Evolutionary conservation across 1,140 invertebrate species (phyloP).

Genomic region (Triops cancriformis): DNA sequence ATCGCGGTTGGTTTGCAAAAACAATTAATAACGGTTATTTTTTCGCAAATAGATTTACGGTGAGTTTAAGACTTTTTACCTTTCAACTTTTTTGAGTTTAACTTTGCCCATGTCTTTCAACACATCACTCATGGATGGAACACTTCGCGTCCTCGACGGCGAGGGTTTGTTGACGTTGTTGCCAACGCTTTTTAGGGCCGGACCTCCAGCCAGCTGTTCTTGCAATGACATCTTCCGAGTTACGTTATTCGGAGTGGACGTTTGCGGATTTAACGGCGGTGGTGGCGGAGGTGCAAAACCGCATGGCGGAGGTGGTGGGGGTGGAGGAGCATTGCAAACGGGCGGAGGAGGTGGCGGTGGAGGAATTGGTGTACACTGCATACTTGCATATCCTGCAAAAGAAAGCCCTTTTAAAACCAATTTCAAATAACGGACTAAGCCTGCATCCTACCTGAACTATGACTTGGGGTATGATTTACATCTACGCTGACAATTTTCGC

Average conservation of each 20-base stretch:
- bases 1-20: neutral
- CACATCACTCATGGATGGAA: conserved; percentile 28
- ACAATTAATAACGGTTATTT: neutral
- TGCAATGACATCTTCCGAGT: conserved; percentile 27
- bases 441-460: conserved; percentile 16
- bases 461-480: neutral
- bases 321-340: neutral
- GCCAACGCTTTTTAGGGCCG: conserved; percentile 23
- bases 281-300: conserved; percentile 25
- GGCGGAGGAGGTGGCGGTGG: conserved; percentile 23
- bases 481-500: conserved; percentile 26
- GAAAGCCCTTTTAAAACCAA: neutral
- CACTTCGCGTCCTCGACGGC: conserved; percentile 16
- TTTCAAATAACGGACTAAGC: conserved; percentile 20
- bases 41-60: neutral
- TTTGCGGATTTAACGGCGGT: conserved; percentile 20
- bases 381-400: conserved; percentile 21
- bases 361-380: conserved; percentile 9
- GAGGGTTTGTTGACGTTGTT: neutral
- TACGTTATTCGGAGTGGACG: neutral
- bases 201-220: conserved; percentile 26
- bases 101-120: conserved; percentile 29
- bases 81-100: conserved; percentile 28
- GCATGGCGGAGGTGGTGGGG: conserved; percentile 26
- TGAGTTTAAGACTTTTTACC: conserved; percentile 16